Percentiles rank a stretch among this genome's conserved stretches.
These are phyloP conservation scores for Aporophyla nigra DNA, from an alignment of 2,888 invertebrate species.

Conservation along the genomic window DNA sequence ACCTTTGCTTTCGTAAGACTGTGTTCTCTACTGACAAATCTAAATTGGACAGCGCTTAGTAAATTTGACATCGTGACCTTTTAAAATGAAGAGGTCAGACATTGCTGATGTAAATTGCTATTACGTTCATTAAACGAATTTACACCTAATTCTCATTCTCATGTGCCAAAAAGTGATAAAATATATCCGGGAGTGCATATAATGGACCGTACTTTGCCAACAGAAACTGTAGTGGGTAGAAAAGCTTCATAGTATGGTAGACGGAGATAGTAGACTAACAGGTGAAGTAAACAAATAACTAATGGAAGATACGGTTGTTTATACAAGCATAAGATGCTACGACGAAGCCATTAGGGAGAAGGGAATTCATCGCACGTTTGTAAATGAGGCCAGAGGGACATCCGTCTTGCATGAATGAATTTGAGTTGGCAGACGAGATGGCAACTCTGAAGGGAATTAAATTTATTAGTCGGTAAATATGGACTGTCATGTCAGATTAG, in stretches of 20 bases:
- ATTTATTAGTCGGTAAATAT: conserved; percentile 26
- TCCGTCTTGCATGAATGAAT: conserved; percentile 5
- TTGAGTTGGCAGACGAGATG: conserved; percentile 26
- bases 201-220: conserved; percentile 36
- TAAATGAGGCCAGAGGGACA: conserved; percentile 33
- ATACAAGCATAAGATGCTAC: conserved; percentile 18
- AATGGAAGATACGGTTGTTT: conserved; percentile 47
- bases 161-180: conserved; percentile 53
- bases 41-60: not conserved
- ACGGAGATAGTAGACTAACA: conserved; percentile 40
- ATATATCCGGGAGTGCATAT: conserved; percentile 11
- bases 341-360: conserved; percentile 20
- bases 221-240: conserved; percentile 9
- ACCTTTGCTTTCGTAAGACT: not conserved
- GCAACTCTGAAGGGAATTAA: conserved; percentile 9
- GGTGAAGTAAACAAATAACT: conserved; percentile 45
- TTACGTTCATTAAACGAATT: conserved; percentile 8
- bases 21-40: not conserved
- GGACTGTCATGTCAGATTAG: not conserved
- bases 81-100: not conserved
- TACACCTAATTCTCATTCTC: conserved; percentile 19
- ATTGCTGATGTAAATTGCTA: conserved; percentile 3
- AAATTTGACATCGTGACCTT: not conserved
- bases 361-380: conserved; percentile 22
- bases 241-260: conserved; percentile 8